A percentile compares a stretch with the other conserved stretches of the same genome.
Evolutionary conservation across 2,888 invertebrate genomes (phyloP).

Genomic region (Portevinia maculata): DNA sequence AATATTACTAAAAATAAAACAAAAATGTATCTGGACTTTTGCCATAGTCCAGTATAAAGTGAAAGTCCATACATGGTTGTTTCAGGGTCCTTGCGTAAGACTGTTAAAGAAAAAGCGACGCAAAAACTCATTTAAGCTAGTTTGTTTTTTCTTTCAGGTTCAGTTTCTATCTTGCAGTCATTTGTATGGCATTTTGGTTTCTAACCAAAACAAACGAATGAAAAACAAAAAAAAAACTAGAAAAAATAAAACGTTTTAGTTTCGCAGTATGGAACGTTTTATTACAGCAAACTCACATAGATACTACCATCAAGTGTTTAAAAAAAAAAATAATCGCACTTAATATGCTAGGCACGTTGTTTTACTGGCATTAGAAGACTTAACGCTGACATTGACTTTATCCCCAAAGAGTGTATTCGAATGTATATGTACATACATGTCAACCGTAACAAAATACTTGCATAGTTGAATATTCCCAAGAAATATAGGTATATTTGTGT

Average conservation of each 20-base stretch:
- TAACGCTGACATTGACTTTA: constrained; percentile 70
- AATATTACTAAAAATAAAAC: not conserved
- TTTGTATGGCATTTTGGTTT: constrained; percentile 51
- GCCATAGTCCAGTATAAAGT: constrained; percentile 53
- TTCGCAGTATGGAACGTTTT: constrained; percentile 49
- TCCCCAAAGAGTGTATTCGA: constrained; percentile 52
- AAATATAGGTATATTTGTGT: not conserved
- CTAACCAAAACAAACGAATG: constrained; percentile 11
- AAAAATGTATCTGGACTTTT: constrained; percentile 38
- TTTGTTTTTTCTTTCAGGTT: constrained; percentile 16
- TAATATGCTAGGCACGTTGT: constrained; percentile 62
- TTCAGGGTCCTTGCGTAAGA: constrained; percentile 52
- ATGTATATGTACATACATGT: constrained; percentile 19
- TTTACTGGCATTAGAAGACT: constrained; percentile 67
- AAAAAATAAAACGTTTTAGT: constrained; percentile 29
- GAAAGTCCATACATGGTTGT: constrained; percentile 52
- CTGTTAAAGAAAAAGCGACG: not conserved
- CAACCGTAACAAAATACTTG: constrained; percentile 31
- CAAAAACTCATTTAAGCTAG: constrained; percentile 5
- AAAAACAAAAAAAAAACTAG: constrained; percentile 1
- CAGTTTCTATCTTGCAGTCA: constrained; percentile 31
- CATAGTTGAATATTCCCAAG: constrained; percentile 35
- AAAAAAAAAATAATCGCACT: constrained; percentile 69
- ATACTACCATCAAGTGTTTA: not conserved
- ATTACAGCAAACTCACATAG: constrained; percentile 28